Percentiles rank a stretch among this genome's conserved stretches.
phyloP scores from a whole-genome alignment of 2,888 invertebrate species.

The Xestoiulus laeticollis region DNA sequence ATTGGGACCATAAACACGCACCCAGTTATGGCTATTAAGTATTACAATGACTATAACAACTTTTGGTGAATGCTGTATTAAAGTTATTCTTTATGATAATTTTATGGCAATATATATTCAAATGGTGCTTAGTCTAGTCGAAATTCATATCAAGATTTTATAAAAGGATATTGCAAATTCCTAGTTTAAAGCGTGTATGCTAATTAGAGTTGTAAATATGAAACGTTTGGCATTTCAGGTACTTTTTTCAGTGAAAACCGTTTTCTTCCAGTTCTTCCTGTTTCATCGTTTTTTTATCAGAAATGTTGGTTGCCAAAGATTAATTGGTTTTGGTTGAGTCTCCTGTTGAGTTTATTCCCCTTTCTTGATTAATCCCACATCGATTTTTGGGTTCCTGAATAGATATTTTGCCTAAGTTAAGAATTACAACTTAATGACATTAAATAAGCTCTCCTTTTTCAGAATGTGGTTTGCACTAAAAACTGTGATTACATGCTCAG shows the following conservation, averaged over 20 bases:
- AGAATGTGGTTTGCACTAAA: background rate
- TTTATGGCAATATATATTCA: background rate
- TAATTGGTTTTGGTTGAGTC: constrained; percentile 9
- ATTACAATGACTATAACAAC: background rate
- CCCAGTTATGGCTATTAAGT: background rate
- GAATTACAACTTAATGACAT: too few species aligned
- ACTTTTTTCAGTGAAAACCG: background rate
- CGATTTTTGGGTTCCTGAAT: background rate
- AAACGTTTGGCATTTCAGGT: background rate
- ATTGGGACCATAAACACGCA: background rate
- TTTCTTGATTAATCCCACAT: background rate
- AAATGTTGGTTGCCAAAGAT: background rate
- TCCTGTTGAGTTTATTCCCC: constrained; percentile 1
- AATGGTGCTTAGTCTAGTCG: background rate
- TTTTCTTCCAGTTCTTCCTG: background rate
- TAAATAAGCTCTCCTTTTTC: background rate
- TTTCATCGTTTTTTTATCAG: background rate
- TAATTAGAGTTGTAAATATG: background rate
- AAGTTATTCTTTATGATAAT: background rate
- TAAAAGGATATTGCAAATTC: background rate
- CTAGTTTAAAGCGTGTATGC: background rate
- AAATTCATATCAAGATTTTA: background rate
- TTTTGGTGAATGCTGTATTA: background rate
- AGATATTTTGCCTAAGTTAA: background rate
- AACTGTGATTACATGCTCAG: background rate